These are phyloP conservation scores for Drosophila erecta DNA, from an alignment of 1,140 invertebrate genomes.

Conservation along the genomic window DNA sequence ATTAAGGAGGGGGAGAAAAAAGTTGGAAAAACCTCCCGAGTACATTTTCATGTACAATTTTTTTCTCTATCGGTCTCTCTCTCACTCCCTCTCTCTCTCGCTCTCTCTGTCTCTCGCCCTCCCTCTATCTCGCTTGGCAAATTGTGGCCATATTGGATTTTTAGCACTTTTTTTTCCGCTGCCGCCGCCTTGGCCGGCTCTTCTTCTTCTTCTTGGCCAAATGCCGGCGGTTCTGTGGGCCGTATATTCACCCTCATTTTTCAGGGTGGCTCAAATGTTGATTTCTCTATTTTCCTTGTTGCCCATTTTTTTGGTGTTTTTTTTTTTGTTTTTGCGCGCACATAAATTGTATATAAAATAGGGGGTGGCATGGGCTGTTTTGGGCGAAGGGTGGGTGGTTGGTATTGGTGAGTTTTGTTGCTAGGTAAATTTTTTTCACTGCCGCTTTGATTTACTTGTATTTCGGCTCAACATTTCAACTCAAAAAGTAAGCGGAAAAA, in stretches of 20 bases:
- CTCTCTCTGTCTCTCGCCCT: constrained; percentile 20
- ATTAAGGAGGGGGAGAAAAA: constrained; percentile 4
- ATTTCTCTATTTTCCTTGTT: constrained; percentile 44
- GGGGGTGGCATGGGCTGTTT: constrained; percentile 10
- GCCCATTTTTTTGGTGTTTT: constrained; percentile 26
- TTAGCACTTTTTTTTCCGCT: constrained; percentile 68
- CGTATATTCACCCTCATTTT: constrained; percentile 66
- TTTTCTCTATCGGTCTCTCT: constrained; percentile 27
- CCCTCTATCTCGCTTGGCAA: constrained; percentile 41
- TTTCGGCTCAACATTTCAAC: constrained; percentile 33
- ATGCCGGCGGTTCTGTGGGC: constrained; percentile 77
- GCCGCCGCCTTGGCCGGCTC: constrained; percentile 4
- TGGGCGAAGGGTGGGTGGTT: constrained; percentile 35
- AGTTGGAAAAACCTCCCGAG: constrained; percentile 30
- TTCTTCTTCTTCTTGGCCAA: constrained; percentile 46
- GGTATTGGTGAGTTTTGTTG: constrained; percentile 69
- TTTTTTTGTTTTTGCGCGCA: constrained; percentile 10
- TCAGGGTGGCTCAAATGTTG: constrained; percentile 56
- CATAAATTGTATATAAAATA: constrained; percentile 61
- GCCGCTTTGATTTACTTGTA: constrained; percentile 39
- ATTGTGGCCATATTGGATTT: constrained; percentile 83
- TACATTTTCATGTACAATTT: constrained; percentile 42
- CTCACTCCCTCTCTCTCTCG: constrained; percentile 1
- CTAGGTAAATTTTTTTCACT: constrained; percentile 42
- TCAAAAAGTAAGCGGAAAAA: neutral